Conservation (phyloP, 2,888 invertebrate genomes). For the Melinaea marsaeus region DNA sequence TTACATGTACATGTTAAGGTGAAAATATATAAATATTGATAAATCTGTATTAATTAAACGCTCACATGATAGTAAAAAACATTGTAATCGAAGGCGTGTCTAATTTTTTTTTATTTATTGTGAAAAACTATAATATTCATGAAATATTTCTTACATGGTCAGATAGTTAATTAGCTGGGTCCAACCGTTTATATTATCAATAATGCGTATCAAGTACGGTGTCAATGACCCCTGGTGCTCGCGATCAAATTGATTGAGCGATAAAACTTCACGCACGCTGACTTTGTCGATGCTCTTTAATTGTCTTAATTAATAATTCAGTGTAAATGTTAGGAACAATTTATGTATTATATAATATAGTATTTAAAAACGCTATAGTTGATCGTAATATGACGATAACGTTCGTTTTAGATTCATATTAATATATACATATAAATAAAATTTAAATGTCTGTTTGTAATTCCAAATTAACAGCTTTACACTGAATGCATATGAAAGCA, state of each 20-base stretch:
- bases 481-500: no score
- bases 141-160: slow-evolving; percentile 17
- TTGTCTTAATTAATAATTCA: slow-evolving; percentile 54
- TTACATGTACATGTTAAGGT: no score
- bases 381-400: no score
- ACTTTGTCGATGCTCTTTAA: slow-evolving; percentile 61
- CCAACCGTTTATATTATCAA: slow-evolving; percentile 33
- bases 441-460: no score
- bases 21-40: no score
- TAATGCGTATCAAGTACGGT: slow-evolving; percentile 20
- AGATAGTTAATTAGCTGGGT: slow-evolving; percentile 34
- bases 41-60: no score
- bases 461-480: no score
- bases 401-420: no score
- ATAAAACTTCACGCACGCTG: slow-evolving; percentile 55
- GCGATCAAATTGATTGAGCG: slow-evolving; percentile 68
- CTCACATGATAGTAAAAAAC: not conserved
- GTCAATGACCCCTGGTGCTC: slow-evolving; percentile 57
- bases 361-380: no score
- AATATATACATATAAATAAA: no score
- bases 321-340: not conserved
- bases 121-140: slow-evolving; percentile 17
- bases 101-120: slow-evolving; percentile 8
- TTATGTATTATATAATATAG: no score
- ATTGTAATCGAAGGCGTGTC: not conserved